Conservation (phyloP, 2,888 invertebrate species). For the Scrobipalpa atriplicella region DNA sequence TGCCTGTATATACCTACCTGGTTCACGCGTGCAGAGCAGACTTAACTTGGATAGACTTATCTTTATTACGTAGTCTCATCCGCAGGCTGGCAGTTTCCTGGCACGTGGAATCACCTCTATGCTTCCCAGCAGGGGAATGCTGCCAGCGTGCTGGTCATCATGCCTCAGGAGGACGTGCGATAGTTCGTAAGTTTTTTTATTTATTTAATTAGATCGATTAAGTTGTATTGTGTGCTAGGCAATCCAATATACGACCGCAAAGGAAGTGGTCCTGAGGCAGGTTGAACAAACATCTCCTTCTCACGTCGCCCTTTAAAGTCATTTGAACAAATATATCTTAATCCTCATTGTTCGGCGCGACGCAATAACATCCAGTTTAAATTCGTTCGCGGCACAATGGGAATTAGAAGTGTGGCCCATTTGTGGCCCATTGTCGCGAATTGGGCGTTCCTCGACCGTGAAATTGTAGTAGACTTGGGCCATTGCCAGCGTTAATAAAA, state of each 20-base stretch:
- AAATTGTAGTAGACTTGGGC: constrained; percentile 40
- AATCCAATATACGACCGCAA: constrained; percentile 6
- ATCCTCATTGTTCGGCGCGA: constrained; percentile 66
- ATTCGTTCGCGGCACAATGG: constrained; percentile 68
- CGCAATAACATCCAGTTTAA: constrained; percentile 73
- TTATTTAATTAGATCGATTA: background rate
- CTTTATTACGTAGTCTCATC: too few relatives aligned
- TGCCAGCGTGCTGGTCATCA: too few relatives aligned
- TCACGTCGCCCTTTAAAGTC: constrained; percentile 54
- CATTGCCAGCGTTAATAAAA: constrained; percentile 77
- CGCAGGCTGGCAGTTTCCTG: too few relatives aligned
- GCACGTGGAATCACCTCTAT: too few relatives aligned
- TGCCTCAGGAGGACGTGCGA: too few relatives aligned
- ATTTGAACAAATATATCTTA: constrained; percentile 76
- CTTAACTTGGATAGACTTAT: too few relatives aligned
- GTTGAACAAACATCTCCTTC: constrained; percentile 51
- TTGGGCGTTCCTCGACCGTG: constrained; percentile 63
- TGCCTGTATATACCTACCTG: too few relatives aligned
- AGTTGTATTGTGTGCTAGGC: background rate
- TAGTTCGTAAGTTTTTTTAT: too few relatives aligned
- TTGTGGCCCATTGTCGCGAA: constrained; percentile 75
- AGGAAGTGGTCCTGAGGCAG: constrained; percentile 39
- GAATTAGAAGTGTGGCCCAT: constrained; percentile 75
- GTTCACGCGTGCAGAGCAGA: too few relatives aligned
- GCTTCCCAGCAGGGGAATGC: too few relatives aligned